Evolutionary conservation across 2,797 vertebrate genomes (phyloP).

Genomic region (Catharus ustulatus): DNA sequence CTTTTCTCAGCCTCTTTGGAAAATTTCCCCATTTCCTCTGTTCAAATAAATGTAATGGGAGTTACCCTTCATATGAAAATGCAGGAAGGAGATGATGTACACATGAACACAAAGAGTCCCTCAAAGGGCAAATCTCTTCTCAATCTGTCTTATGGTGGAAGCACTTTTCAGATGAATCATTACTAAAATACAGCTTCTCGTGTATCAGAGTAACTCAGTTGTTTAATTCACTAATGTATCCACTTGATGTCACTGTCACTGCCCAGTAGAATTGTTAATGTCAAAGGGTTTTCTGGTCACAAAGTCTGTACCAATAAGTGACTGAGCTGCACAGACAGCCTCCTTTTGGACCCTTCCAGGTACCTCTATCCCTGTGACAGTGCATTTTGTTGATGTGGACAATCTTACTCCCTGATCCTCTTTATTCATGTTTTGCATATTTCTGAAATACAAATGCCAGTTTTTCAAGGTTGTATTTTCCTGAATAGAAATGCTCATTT

Average conservation of each 20-base stretch:
- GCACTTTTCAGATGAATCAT: background rate
- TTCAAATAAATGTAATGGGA: background rate
- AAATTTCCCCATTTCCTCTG: background rate
- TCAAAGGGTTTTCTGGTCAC: conserved; percentile 45
- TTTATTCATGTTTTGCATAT: background rate
- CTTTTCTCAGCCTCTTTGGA: background rate
- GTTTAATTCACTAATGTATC: conserved; percentile 65
- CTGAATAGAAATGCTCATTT: background rate
- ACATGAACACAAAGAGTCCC: background rate
- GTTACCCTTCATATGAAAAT: background rate
- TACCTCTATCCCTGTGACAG: background rate
- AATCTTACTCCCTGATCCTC: background rate
- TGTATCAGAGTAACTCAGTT: background rate
- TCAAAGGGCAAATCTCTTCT: conserved; percentile 2
- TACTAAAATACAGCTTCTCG: conserved; percentile 23
- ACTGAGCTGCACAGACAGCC: background rate
- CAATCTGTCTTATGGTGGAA: background rate
- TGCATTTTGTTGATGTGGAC: background rate
- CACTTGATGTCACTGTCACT: conserved; percentile 74
- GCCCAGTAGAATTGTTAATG: conserved; percentile 42
- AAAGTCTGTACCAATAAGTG: background rate
- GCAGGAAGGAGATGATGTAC: background rate
- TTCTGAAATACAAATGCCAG: background rate
- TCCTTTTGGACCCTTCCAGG: background rate
- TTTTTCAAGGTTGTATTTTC: background rate